phyloP scores from a whole-genome alignment of 2,888 invertebrate genomes.

The Mylabris sibirica region DNA sequence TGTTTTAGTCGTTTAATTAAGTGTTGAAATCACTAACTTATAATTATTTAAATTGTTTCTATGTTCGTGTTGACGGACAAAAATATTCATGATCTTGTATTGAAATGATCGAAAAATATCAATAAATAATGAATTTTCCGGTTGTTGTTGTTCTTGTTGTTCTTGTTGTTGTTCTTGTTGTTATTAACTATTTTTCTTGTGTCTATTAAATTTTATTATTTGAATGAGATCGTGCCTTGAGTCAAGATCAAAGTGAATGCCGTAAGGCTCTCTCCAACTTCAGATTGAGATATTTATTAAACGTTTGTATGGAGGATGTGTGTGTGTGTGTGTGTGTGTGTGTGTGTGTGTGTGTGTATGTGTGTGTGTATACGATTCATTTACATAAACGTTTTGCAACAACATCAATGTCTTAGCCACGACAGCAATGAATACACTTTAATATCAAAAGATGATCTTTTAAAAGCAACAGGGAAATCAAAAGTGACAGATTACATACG shows the following conservation, averaged over 20 bases:
- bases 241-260: not conserved
- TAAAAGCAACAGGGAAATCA: not conserved
- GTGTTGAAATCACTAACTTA: not conserved
- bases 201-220: not conserved
- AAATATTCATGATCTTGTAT: not conserved
- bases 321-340: not conserved
- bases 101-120: not conserved
- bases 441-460: constrained; percentile 4
- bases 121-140: too few species aligned
- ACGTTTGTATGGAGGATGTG: not conserved
- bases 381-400: constrained; percentile 2
- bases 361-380: not conserved
- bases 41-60: not conserved
- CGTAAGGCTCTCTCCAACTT: not conserved
- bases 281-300: constrained; percentile 2
- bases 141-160: not conserved
- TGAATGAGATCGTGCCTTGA: not conserved
- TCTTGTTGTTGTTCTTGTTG: not conserved
- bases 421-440: not conserved
- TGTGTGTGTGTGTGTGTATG: not conserved
- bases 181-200: not conserved
- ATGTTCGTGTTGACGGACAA: not conserved
- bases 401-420: not conserved
- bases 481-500: not conserved
- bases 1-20: not conserved